A percentile compares a stretch with the other conserved stretches of the same genome.
Evolutionary conservation across 2,888 invertebrate species (phyloP).

Genomic region (Orthosia gracilis): DNA sequence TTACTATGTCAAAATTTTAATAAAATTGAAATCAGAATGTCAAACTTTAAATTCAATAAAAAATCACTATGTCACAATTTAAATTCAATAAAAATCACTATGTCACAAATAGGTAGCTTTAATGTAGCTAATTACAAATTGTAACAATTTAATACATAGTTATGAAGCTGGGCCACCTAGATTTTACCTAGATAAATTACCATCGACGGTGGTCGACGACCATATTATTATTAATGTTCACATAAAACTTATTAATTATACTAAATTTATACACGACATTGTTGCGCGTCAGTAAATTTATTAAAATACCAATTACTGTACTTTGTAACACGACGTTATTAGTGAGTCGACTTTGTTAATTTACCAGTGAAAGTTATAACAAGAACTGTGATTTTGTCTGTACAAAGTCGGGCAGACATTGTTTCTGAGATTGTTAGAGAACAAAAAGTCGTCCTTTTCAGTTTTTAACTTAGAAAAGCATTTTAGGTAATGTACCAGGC

Average conservation of each 20-base stretch:
- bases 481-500: too few relatives aligned
- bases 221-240: constrained; percentile 25
- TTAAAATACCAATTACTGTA: constrained; percentile 30
- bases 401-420: not conserved
- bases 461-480: too few relatives aligned
- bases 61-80: too few relatives aligned
- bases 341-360: constrained; percentile 2
- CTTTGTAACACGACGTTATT: constrained; percentile 35
- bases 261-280: constrained; percentile 29
- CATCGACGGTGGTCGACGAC: constrained; percentile 23
- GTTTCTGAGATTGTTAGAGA: not conserved
- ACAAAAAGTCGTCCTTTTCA: not conserved
- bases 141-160: not conserved
- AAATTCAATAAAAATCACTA: too few relatives aligned
- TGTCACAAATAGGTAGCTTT: too few relatives aligned
- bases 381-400: constrained; percentile 15
- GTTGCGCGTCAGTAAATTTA: constrained; percentile 39
- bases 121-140: not conserved
- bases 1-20: too few relatives aligned
- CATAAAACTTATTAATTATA: constrained; percentile 49
- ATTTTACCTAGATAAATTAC: constrained; percentile 15
- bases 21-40: too few relatives aligned
- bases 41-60: too few relatives aligned
- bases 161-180: not conserved
- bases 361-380: not conserved